Percentiles rank a stretch among this genome's conserved stretches.
phyloP scores from a whole-genome alignment of 2,113 vertebrate genomes.

The Myxocyprinus asiaticus region DNA sequence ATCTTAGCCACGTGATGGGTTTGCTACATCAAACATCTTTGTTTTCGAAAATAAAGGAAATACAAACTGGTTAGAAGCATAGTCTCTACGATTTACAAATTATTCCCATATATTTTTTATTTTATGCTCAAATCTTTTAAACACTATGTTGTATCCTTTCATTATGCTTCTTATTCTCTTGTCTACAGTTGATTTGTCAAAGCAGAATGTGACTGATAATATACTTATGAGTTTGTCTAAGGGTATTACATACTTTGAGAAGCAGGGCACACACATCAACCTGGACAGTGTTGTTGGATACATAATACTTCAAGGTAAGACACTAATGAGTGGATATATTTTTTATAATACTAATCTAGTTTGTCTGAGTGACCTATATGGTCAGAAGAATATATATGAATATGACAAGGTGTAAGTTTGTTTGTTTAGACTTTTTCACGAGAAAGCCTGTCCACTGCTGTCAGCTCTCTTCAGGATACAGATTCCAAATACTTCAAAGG shows the following conservation, averaged over 20 bases:
- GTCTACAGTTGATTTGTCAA: conserved; percentile 43
- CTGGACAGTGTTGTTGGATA: conserved; percentile 82
- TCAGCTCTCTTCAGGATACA: conserved; percentile 63
- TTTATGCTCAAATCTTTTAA: conserved; percentile 26
- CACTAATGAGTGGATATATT: too few relatives aligned
- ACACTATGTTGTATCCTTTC: conserved; percentile 61
- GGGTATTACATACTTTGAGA: conserved; percentile 76
- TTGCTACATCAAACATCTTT: conserved; percentile 1
- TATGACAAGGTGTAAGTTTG: too few relatives aligned
- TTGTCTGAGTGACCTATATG: too few relatives aligned
- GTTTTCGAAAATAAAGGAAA: neutral
- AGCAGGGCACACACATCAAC: conserved; percentile 76
- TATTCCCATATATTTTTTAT: neutral
- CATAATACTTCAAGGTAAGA: conserved; percentile 79
- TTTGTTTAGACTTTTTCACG: too few relatives aligned
- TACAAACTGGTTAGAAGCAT: neutral
- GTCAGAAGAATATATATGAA: too few relatives aligned
- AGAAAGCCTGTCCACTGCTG: conserved; percentile 64
- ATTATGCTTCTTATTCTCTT: conserved; percentile 57
- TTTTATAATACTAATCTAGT: too few relatives aligned
- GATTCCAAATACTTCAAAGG: conserved; percentile 77
- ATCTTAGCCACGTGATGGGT: conserved; percentile 27
- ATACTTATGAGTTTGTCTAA: conserved; percentile 74
- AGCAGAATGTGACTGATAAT: conserved; percentile 69
- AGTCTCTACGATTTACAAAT: neutral